These are phyloP conservation scores for Apistogramma diplotaenia DNA, from an alignment of 2,113 vertebrate genomes.

Conservation along the genomic window DNA sequence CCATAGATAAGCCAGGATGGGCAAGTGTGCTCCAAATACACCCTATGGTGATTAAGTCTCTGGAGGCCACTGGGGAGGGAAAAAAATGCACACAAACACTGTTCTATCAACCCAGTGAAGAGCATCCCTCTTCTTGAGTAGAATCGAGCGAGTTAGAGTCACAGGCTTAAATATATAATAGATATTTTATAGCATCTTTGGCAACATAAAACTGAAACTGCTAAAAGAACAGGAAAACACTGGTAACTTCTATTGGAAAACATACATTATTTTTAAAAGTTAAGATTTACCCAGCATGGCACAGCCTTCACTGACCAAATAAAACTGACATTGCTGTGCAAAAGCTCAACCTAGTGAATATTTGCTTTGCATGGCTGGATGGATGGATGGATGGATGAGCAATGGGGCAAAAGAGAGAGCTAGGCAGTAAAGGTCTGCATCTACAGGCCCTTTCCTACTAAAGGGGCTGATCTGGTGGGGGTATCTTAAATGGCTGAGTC, in stretches of 20 bases:
- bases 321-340: not conserved
- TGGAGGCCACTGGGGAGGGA: slow-evolving; percentile 20
- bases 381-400: no score
- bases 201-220: not conserved
- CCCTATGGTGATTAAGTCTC: slow-evolving; percentile 47
- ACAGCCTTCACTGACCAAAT: not conserved
- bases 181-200: not conserved
- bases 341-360: not conserved
- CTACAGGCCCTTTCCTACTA: not conserved
- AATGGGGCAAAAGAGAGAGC: not conserved
- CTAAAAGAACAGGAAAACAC: not conserved
- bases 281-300: not conserved
- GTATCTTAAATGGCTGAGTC: no score
- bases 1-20: slow-evolving; percentile 64
- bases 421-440: not conserved
- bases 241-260: not conserved
- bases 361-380: no score
- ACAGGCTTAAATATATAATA: not conserved
- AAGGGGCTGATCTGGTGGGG: not conserved
- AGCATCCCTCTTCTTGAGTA: not conserved
- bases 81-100: not conserved
- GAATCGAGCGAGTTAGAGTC: not conserved
- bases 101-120: not conserved
- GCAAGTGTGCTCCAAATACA: slow-evolving; percentile 46
- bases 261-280: not conserved